Percentiles rank a stretch among this genome's conserved stretches.
Conservation (phyloP, 2,113 vertebrate genomes). For the Calypte anna region DNA sequence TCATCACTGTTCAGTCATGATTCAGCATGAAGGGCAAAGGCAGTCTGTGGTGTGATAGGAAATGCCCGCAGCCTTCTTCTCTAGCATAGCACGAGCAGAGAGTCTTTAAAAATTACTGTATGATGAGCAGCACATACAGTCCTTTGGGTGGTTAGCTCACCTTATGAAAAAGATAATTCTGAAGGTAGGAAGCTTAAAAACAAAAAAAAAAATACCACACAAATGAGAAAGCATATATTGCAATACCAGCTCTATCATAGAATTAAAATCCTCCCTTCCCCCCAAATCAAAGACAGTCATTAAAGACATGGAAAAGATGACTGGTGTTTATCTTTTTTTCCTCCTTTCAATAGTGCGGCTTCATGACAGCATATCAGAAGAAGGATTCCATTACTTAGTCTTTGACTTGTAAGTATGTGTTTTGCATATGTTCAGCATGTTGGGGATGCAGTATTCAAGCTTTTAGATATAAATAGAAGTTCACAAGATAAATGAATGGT, state of each 20-base stretch:
- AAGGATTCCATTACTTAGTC: conserved; percentile 88
- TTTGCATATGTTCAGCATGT: conserved; percentile 1
- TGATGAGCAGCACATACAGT: background rate
- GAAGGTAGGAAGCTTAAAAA: background rate
- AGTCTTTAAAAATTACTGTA: background rate
- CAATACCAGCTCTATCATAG: background rate
- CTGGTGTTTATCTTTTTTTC: background rate
- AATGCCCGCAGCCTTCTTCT: background rate
- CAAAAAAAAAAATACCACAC: background rate
- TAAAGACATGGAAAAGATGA: background rate
- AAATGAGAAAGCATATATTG: background rate
- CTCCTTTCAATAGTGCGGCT: conserved; percentile 79
- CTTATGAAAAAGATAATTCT: background rate
- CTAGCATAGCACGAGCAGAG: background rate
- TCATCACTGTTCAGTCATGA: background rate
- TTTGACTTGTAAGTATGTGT: conserved; percentile 87
- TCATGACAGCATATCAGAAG: conserved; percentile 90
- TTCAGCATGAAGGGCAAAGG: background rate
- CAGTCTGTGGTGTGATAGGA: background rate
- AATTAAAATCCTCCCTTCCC: background rate
- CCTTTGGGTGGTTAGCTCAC: background rate
- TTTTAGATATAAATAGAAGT: background rate
- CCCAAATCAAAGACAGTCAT: background rate
- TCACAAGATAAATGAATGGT: background rate
- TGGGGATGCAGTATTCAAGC: background rate